Base-by-base conservation (phyloP, 2,888 invertebrate species). In the Mythimna pallens region DNA sequence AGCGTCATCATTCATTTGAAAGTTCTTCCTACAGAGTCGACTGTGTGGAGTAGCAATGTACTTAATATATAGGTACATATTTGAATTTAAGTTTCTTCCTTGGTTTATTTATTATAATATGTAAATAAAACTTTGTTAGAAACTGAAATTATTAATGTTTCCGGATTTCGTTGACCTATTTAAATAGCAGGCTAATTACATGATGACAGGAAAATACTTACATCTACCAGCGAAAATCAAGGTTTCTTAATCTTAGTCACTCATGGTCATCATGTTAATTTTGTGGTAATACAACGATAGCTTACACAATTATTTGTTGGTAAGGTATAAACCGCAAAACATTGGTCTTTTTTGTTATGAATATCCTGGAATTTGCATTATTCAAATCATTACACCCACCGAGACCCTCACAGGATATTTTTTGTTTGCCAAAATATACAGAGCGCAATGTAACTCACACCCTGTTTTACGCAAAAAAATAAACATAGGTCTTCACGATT, bases 231-330 rank as follows among this genome's bases (percentile, higher is more conserved):
- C 65, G 58, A 76, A 81, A 68, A 77, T 72, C 58, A 72, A 82
- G 68, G 78, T 71, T 69, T 47, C 30, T 8, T 58, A 61, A 68
- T 63, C 52, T 65, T 71, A 62, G 25, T 63, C 55, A 64, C 59
- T 81, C 77, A 81, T 64, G 72, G 77, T 64, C 77, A 80, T 63
- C n/a, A 36, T 43, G 22, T 59, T 63, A 62, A 68, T 81, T 76
- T 76, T 59, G 65, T 68, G 30, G 34, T 74, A 66, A 59, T 36
- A 69, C 62, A 69, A 69, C 59, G 68, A 81, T 50, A 65, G 17
- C 65, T 64, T 75, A 62, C 66, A 67, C 70, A 80, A 75, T 70
- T 43, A 69, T 69, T 54, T 25, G 20, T 40, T 50, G 20, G 40
- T 25, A 43, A 47, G 40, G 14, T 47, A 50, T 43, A 25, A 70